A percentile compares a stretch with the other conserved stretches of the same genome.
Conservation (phyloP, 2,888 invertebrate species). For the Tetragonisca angustula region DNA sequence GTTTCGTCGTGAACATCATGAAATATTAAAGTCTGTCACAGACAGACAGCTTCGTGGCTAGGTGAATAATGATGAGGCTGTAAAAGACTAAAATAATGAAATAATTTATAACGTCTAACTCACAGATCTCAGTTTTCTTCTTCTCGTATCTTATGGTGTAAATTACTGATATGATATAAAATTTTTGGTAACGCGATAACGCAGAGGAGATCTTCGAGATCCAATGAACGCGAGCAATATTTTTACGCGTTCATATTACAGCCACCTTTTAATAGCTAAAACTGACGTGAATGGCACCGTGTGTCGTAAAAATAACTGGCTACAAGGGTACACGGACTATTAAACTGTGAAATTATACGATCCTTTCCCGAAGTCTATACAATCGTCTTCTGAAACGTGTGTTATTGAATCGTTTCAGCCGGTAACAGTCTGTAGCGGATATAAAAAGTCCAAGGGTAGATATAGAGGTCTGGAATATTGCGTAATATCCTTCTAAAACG, state of each 20-base stretch:
- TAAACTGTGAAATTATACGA: constrained; percentile 19
- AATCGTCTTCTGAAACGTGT: background rate
- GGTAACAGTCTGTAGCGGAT: constrained; percentile 7
- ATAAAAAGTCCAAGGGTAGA: constrained; percentile 13
- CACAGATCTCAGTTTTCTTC: too few species aligned
- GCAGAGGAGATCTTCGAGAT: background rate
- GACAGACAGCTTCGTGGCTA: background rate
- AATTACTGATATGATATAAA: background rate
- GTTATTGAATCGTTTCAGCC: constrained; percentile 1
- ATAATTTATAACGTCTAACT: background rate
- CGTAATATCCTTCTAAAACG: constrained; percentile 26
- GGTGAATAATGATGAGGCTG: background rate
- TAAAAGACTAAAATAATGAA: background rate
- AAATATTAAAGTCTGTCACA: background rate
- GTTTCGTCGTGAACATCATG: background rate
- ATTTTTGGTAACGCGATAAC: background rate
- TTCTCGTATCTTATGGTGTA: background rate
- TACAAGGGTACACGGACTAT: constrained; percentile 5
- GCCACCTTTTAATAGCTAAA: constrained; percentile 12
- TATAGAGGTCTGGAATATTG: background rate
- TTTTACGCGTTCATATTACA: background rate
- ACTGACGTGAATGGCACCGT: constrained; percentile 1
- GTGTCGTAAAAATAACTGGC: constrained; percentile 24
- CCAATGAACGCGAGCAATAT: background rate
- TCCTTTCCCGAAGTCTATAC: background rate